A percentile compares a stretch with the other conserved stretches of the same genome.
Evolutionary conservation across 2,888 invertebrate genomes (phyloP).

Genomic region (Pristionchus entomophagus): DNA sequence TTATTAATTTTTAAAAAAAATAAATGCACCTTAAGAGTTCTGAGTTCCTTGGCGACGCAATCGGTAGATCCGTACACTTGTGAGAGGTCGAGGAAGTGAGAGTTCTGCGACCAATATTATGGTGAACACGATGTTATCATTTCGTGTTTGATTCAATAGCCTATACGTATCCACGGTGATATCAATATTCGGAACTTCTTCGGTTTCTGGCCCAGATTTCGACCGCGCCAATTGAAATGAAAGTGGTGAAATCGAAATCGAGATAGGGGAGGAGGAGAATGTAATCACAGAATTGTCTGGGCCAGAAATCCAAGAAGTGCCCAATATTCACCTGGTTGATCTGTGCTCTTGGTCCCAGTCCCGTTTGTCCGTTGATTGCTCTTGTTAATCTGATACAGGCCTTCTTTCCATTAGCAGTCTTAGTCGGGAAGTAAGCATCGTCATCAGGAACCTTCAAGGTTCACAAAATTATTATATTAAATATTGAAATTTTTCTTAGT

Average conservation of each 20-base stretch:
- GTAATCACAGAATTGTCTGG: too few relatives aligned
- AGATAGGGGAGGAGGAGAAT: too few relatives aligned
- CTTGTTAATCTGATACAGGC: slow-evolving; percentile 32
- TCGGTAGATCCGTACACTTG: slow-evolving; percentile 92
- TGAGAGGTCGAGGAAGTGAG: slow-evolving; percentile 85
- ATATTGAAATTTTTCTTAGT: not conserved
- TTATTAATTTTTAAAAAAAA: not conserved
- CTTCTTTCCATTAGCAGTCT: not conserved
- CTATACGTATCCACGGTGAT: too few relatives aligned
- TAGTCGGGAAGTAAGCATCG: slow-evolving; percentile 37
- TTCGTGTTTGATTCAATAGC: not conserved
- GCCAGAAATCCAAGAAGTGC: not conserved
- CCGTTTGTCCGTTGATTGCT: slow-evolving; percentile 44
- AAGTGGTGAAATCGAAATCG: not conserved
- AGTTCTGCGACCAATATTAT: slow-evolving; percentile 82
- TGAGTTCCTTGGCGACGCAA: slow-evolving; percentile 85
- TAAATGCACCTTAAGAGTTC: slow-evolving; percentile 81
- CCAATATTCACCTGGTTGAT: slow-evolving; percentile 37
- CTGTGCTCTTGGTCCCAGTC: slow-evolving; percentile 37
- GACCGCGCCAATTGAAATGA: too few relatives aligned
- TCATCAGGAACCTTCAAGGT: slow-evolving; percentile 77
- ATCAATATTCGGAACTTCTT: not conserved
- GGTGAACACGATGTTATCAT: not conserved
- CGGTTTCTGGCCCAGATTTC: too few relatives aligned
- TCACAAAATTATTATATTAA: not conserved